These are phyloP conservation scores for human DNA, from an alignment of 2,113 vertebrate genomes.

Conservation along the genomic window GRCh38 chr15:67419001-67419500, in stretches of 20 bases:
- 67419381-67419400: rapidly evolving
- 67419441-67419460: neutral
- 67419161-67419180: neutral
- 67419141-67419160: neutral
- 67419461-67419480: neutral
- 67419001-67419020: neutral
- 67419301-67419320: neutral
- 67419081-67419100: neutral
- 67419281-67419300: neutral
- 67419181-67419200: neutral
- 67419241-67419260: neutral
- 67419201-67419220: neutral
- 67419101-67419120: neutral
- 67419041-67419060: neutral
- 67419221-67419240: neutral
- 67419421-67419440: neutral
- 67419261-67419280: neutral
- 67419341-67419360: neutral
- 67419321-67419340: neutral
- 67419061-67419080: neutral
- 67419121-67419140: neutral
- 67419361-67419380: neutral
- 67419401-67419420: neutral
- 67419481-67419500: neutral
- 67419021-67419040: neutral